A percentile compares a stretch with the other conserved stretches of the same genome.
These are phyloP conservation scores for Ceratosolen fusciceps DNA, from an alignment of 1,140 invertebrate genomes.

Conservation along the genomic window DNA sequence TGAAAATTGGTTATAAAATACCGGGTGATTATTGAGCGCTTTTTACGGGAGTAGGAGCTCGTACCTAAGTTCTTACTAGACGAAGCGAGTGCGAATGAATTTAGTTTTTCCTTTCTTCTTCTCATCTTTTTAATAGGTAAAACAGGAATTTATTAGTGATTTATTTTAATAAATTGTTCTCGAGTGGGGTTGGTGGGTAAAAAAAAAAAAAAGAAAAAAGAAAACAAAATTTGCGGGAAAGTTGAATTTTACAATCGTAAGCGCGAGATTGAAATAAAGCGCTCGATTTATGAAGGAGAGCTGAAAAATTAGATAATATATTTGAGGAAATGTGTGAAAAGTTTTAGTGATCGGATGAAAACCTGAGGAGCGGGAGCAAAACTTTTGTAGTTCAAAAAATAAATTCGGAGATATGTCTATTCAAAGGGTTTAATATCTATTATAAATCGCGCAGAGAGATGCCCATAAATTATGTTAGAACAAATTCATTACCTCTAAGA, in stretches of 20 bases:
- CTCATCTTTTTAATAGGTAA: too few species aligned
- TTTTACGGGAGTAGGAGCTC: not conserved
- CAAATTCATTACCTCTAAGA: not conserved
- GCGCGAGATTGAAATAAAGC: not conserved
- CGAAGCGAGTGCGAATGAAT: not conserved
- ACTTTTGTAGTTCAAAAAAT: slow-evolving; percentile 7
- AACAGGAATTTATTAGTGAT: too few species aligned
- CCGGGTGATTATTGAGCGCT: slow-evolving; percentile 21
- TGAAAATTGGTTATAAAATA: not conserved
- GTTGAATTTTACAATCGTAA: not conserved
- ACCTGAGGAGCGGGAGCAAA: not conserved
- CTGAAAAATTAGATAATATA: not conserved
- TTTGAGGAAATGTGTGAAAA: slow-evolving; percentile 16
- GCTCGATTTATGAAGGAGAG: not conserved
- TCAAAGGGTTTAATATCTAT: not conserved
- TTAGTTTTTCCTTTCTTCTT: slow-evolving; percentile 9
- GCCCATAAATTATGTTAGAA: not conserved
- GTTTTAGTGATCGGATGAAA: not conserved
- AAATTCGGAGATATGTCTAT: slow-evolving; percentile 5
- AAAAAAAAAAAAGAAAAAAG: too few species aligned
- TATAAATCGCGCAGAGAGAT: not conserved
- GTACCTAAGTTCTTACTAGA: slow-evolving; percentile 20
- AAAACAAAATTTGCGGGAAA: too few species aligned
- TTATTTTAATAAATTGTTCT: too few species aligned
- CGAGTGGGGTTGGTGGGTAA: too few species aligned